phyloP scores from a whole-genome alignment of 92 coral and sea anemone genomes.

The Epizoanthus ramosus region DNA sequence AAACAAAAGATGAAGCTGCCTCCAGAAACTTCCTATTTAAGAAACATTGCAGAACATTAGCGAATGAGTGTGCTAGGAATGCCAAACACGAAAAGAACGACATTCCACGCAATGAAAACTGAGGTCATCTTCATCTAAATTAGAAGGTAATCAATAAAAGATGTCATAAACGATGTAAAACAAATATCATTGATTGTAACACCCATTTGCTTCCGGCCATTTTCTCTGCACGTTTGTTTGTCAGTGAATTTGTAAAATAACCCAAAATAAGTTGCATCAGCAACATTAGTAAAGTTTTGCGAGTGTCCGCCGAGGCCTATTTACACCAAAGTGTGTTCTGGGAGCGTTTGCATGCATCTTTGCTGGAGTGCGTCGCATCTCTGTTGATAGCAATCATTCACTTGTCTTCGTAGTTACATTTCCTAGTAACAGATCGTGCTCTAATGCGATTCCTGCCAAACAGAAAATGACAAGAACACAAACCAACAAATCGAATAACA shows the following conservation, averaged over 20 bases:
- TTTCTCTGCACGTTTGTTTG: not conserved
- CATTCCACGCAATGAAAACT: not conserved
- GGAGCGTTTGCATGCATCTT: too few relatives aligned
- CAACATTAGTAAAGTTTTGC: too few relatives aligned
- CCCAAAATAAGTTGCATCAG: too few relatives aligned
- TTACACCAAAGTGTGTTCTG: too few relatives aligned
- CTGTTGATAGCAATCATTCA: too few relatives aligned
- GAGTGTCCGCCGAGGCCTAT: too few relatives aligned
- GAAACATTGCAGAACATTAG: too few relatives aligned
- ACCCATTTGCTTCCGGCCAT: not conserved
- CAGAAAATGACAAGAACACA: not conserved
- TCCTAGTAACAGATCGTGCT: too few relatives aligned
- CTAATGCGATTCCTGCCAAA: not conserved
- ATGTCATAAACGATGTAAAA: not conserved
- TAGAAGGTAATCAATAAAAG: not conserved
- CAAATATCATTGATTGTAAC: not conserved
- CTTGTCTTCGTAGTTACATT: too few relatives aligned
- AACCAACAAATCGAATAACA: not conserved
- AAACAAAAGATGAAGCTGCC: too few relatives aligned
- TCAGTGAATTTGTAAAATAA: not conserved
- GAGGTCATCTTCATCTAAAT: not conserved
- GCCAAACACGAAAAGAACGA: not conserved
- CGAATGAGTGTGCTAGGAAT: not conserved
- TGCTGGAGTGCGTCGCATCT: too few relatives aligned
- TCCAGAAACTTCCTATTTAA: too few relatives aligned